Evolutionary conservation across 2,113 vertebrate species (phyloP).

Genomic region (Poicephalus meyeri): DNA sequence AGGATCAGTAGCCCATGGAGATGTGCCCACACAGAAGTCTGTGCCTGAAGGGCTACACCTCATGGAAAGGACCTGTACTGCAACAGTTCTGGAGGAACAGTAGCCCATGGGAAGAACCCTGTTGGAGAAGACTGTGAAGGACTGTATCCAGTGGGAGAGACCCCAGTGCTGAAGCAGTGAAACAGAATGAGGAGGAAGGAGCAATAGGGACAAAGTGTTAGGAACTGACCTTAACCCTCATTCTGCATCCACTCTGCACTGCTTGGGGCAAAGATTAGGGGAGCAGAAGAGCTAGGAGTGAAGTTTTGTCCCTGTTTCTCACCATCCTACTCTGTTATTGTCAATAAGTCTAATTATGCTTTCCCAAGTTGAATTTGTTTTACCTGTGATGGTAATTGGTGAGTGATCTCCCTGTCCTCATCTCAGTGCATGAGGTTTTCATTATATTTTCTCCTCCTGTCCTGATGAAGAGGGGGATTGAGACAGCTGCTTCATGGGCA

Average conservation of each 20-base stretch:
- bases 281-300: background rate
- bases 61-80: background rate
- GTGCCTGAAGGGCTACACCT: background rate
- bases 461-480: background rate
- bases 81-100: background rate
- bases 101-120: background rate
- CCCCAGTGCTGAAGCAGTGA: accelerated
- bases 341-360: background rate
- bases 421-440: background rate
- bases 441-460: background rate
- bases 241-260: background rate
- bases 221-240: background rate
- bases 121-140: background rate
- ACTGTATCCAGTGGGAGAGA: background rate
- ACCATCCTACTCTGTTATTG: background rate
- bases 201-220: background rate
- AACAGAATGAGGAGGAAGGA: background rate
- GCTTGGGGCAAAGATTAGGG: background rate
- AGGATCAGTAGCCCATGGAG: accelerated
- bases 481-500: background rate
- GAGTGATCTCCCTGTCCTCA: background rate
- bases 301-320: background rate
- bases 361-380: background rate
- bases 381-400: background rate
- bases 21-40: accelerated